Evolutionary conservation across 2,888 invertebrate species (phyloP), one percentile per base, ranked within the genome.

Genomic region (Clivina fossor): DNA sequence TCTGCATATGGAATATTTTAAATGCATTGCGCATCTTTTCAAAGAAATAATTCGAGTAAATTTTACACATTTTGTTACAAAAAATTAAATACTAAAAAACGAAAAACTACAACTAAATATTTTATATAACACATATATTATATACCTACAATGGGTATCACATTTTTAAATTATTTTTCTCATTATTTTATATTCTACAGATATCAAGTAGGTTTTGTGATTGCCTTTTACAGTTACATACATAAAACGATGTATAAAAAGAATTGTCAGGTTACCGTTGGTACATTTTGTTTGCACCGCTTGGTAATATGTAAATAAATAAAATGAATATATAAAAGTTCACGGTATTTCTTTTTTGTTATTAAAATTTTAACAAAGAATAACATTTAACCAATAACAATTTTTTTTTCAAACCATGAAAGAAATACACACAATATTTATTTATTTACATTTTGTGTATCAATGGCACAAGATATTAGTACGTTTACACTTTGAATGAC

Each of bases 1-100:
- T 65, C 69, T 68, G 68, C 70, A 67, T 65, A 64, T 67, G 71
- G 71, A 73, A 73, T 72, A 70, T 69, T 70, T 69, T 67, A 69
- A 69, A 69, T 70, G 68, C 69, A 66, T 65, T 63, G 63, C 62
- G 65, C 63, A 63, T 63, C 60, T 49, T 49, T 46, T 19, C 38
- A 55, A n/a, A n/a, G n/a, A n/a, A n/a, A n/a, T n/a, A 55, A 47
- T 55, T 53, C 37, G 46, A 46, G 46, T 43, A 43, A 43, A 37
- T 47, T 47, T 55, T 55, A 47, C 55, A 55, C 47, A 55, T 55
- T 55, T 55, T 55, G 46, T 55, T 55, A 55, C 47, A 47, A 55
- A 47, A 46, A 55, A 55, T 46, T 55, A 55, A 47, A 46, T 55
- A 55, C 55, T 55, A 55, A 38, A 55, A 55, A 55, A 55, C 55